Evolutionary conservation across 2,888 invertebrate species (phyloP), one percentile per base, ranked within the genome.

Genomic region (Idaea aversata): DNA sequence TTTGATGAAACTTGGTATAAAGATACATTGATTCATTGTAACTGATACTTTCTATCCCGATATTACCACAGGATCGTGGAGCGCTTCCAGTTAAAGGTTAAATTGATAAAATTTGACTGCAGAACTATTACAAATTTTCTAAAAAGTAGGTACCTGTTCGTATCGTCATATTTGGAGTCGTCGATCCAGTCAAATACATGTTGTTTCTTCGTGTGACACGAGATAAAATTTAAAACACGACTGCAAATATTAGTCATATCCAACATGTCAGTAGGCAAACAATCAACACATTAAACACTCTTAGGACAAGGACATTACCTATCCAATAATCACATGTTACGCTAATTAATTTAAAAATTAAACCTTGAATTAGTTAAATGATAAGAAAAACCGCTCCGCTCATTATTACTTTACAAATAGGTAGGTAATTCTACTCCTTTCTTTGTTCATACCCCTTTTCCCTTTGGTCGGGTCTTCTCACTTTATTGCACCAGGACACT

Each of bases 141-240:
- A n/a, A 15, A 66, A 63, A 69, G 66, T 63, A 60, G 65, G 65
- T 65, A 82, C 81, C 81, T 83, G 76, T 72, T 77, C 63, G 71
- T 63, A 66, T 77, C 76, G 69, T 70, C 73, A 72, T 76, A 73
- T 76, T 73, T 75, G 71, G 74, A 72, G 61, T 78, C 75, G 63
- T 72, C 71, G 69, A 72, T 67, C 75, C 82, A 77, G 76, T 83
- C 84, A 69, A 80, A 77, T 70, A 73, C 72, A 67, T 74, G 74
- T 61, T 75, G 71, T 65, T 80, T 80, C 76, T 76, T 75, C 67
- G 72, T 73, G 66, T 74, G 75, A 77, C 82, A 84, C 75, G 80
- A 77, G 72, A 80, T 74, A 66, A 78, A 73, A 66, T 72, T 66
- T 64, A 78, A 69, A 65, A 80, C 69, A 63, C 68, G 69, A 66